Evolutionary conservation across 2,888 invertebrate genomes (phyloP), one percentile per base, ranked within the genome.

Genomic region (Invenusta paracnida): DNA sequence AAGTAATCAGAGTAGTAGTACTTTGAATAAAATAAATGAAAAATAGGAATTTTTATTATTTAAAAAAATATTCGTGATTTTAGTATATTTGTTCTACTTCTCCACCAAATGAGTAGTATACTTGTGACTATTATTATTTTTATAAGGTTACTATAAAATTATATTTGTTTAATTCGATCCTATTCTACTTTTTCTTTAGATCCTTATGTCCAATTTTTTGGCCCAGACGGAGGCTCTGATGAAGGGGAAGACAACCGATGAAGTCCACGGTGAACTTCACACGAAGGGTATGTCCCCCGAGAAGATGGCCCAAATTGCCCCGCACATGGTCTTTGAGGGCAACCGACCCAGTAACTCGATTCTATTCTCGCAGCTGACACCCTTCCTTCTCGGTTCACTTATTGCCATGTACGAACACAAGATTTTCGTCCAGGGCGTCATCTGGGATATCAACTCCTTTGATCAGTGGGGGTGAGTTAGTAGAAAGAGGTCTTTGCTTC

Each of bases 381-480:
- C 99, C 0, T 98, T 97, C 92, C 95, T 93, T 25, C 93, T 99
- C 81, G 99, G 98, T 84, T 94, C 95, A 81, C 93, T 99, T 79
- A 96, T 99, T 91, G 98, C 96, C 0, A 94, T 96, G 93, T 99
- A 99, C 92, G 99, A 99, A 91, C 98, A 98, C 92, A 99, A 99
- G 93, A 99, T 99, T 89, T 99, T 99, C 93, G 95, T 95, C 0
- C 99, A 99, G 92, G 99, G 99, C 79, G 94, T 96, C 82, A 95
- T 99, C 89, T 99, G 99, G 99, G 96, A 98, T 92, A 97, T 99
- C 91, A 99, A 99, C 92, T 98, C 98, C 0, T 99, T 95, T 92
- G 99, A 99, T 93, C 99, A 99, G 91, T 99, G 98, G 98, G 99
- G 99, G 94, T 94, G 91, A 92, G 93, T 92, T 81, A 83, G n/a